Base-by-base conservation (phyloP, 2,888 invertebrate genomes). In the Hipparchia sbordonii region DNA sequence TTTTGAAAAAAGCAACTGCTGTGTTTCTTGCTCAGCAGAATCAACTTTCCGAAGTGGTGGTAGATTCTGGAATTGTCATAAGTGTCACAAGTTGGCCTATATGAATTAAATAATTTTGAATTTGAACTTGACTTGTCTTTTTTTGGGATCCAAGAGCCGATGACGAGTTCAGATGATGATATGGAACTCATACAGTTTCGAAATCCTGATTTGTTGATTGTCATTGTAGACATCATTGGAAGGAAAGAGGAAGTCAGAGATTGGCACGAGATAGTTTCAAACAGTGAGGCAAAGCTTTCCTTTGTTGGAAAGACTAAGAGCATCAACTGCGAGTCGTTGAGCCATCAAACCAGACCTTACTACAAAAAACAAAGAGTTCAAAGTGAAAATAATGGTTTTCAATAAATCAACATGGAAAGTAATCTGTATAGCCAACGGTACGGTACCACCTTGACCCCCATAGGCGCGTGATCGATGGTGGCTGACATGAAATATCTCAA, bases 401-500 rank as follows among this genome's bases (percentile, higher is more conserved):
- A 65, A 59, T 71, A 65, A 71, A 71, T 71, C 63, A 71, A n/a
- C 57, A 65, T 33, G 71, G 65, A 65, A 65, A 71, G 39, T 57
- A 63, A 63, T 63, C 63, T 33, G 33, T 61, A 54, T 63, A 63
- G 48, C 56, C 65, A 65, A 59, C 57, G 71, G 65, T 65, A 65
- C 33, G 52, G 52, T 51, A 33, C 65, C 66, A 66, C 74, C 74
- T 74, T 74, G 74, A 74, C 74, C 74, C 65, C 68, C 56, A 66
- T 70, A 54, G 57, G 60, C 72, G 68, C 73, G 73, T 85, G 87
- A 88, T 87, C 80, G 87, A 88, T 85, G 81, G 77, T 69, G 71
- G 70, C 66, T 74, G 72, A 76, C 80, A 84, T 85, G 85, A 85
- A 86, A 87, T 85, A 87, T 83, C 83, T 87, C 84, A 85, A 87